Evolutionary conservation across 1,140 invertebrate genomes (phyloP), one percentile per base, ranked within the genome.

Genomic region (Leptopilina clavipes): DNA sequence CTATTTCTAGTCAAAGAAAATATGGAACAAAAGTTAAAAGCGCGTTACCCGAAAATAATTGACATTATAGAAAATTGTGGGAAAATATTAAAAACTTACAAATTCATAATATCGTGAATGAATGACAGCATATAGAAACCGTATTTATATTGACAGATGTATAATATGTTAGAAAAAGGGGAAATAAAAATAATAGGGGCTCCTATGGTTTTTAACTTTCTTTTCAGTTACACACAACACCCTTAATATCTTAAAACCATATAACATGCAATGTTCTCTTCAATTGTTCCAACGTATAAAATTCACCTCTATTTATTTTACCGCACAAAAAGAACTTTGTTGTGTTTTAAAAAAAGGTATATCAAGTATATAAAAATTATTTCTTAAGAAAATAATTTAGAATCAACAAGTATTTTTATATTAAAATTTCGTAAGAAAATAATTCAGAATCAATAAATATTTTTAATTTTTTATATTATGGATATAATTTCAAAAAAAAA

Each of bases 101-200:
- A 65, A 25, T 31, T 31, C 25, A 31, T 31, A n/a, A 31, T 31
- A 31, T 31, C 1, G 5, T 65, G 7, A 6, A 31, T 37, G 22
- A 65, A 65, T 31, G 56, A 31, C 6, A 6, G 25, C 25, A 31
- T 19, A 59, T 25, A 12, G 56, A 22, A 22, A 14, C 56, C 2
- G 17, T 31, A 65, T 31, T 65, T 65, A 65, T 40, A 40, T 31
- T 65, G 59, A 65, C 59, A 65, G 59, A 65, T 65, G 59, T 31
- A 65, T 9, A n/a, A 5, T 31, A 8, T 65, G 10, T 65, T 65
- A n/a, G 22, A n/a, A 52, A n/a, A 37, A 8, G 59, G 22, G 25
- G 59, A 31, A 65, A n/a, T 65, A 12, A 65, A 31, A 65, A 65
- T 65, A 65, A 25, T 25, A 65, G 56, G 22, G 59, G 59, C 59